A percentile compares a stretch with the other conserved stretches of the same genome.
Evolutionary conservation across 2,888 invertebrate species (phyloP).

Genomic region (Lagria hirta): DNA sequence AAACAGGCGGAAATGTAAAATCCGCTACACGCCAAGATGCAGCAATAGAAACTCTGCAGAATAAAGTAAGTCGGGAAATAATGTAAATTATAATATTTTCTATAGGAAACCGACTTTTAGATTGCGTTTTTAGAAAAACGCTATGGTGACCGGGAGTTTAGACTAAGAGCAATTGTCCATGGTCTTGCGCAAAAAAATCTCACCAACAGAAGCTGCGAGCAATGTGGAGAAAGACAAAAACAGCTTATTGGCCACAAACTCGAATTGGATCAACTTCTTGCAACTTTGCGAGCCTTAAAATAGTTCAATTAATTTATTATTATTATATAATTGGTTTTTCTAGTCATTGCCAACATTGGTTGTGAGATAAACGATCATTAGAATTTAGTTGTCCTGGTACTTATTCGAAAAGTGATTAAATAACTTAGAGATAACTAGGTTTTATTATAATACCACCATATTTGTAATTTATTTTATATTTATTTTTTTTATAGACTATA

Average conservation of each 20-base stretch:
- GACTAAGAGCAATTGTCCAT: constrained; percentile 54
- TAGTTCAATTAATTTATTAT: constrained; percentile 18
- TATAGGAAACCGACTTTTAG: constrained; percentile 34
- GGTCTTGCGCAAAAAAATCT: constrained; percentile 52
- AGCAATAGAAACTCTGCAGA: constrained; percentile 40
- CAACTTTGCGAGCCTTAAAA: constrained; percentile 49
- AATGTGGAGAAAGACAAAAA: constrained; percentile 51
- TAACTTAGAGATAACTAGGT: too few relatives aligned
- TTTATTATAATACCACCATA: constrained; percentile 2
- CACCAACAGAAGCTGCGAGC: constrained; percentile 49
- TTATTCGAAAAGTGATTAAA: too few relatives aligned
- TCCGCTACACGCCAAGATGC: constrained; percentile 1
- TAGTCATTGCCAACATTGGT: constrained; percentile 18
- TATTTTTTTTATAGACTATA: too few relatives aligned
- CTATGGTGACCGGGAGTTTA: constrained; percentile 56
- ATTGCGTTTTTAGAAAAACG: constrained; percentile 53
- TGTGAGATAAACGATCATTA: neutral
- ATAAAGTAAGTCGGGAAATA: constrained; percentile 38
- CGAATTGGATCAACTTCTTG: constrained; percentile 53
- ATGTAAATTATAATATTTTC: neutral
- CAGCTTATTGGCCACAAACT: constrained; percentile 52
- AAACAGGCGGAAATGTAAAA: constrained; percentile 25
- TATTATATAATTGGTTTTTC: constrained; percentile 1
- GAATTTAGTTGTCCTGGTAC: too few relatives aligned
- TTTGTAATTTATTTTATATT: too few relatives aligned